These are phyloP conservation scores for Margarornis squamiger DNA, from an alignment of 2,797 vertebrate genomes.

Conservation along the genomic window DNA sequence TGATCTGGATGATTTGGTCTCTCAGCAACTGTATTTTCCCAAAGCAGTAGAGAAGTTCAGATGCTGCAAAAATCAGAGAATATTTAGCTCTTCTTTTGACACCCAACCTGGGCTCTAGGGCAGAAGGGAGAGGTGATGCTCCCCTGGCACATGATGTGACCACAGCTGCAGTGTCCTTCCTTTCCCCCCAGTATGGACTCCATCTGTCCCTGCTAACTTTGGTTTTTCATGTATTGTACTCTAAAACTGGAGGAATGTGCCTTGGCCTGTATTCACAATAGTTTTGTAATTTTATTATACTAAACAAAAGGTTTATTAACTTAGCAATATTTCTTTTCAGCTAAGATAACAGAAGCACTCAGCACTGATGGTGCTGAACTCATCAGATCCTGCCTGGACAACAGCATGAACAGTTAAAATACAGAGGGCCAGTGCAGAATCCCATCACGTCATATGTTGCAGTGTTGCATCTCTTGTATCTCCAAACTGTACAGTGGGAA, in stretches of 20 bases:
- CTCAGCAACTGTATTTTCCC: neutral
- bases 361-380: neutral
- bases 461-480: neutral
- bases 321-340: neutral
- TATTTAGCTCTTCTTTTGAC: neutral
- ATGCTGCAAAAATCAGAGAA: neutral
- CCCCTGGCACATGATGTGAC: neutral
- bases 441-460: neutral
- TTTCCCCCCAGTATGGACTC: neutral
- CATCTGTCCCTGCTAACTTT: neutral
- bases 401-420: neutral
- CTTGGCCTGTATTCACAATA: neutral
- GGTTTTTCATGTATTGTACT: neutral
- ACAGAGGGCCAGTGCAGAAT: neutral
- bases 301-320: neutral
- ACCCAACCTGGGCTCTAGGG: neutral
- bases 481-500: neutral
- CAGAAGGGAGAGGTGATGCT: neutral
- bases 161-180: neutral
- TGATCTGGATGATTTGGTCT: neutral
- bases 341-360: neutral
- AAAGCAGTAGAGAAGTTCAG: neutral
- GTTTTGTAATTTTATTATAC: neutral
- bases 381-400: neutral
- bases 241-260: neutral